These are phyloP conservation scores for Adelosebastes latens DNA, from an alignment of 2,797 vertebrate genomes.

Conservation along the genomic window DNA sequence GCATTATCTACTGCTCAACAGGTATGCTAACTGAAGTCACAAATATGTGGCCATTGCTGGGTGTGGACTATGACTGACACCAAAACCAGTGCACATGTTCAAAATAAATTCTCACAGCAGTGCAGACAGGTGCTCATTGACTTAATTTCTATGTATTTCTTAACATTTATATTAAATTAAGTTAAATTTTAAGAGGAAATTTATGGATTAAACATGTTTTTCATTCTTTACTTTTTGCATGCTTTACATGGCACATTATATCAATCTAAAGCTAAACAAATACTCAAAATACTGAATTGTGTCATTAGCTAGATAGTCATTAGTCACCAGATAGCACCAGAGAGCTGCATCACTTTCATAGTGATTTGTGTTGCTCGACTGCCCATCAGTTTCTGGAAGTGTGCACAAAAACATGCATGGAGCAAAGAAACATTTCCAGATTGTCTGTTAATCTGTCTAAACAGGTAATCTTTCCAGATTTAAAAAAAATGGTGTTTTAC, in stretches of 20 bases:
- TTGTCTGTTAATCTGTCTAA: background rate
- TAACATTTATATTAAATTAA: background rate
- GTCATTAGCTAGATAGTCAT: background rate
- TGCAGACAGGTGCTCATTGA: background rate
- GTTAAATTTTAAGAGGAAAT: background rate
- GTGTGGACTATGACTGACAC: background rate
- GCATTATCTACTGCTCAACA: background rate
- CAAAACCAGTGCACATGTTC: background rate
- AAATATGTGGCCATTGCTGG: background rate
- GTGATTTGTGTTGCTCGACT: background rate
- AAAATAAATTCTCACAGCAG: background rate
- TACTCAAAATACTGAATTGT: background rate
- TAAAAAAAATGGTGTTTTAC: constrained; percentile 24
- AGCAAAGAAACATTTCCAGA: background rate
- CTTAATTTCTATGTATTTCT: background rate
- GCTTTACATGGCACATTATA: background rate
- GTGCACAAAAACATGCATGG: background rate
- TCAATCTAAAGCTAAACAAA: background rate
- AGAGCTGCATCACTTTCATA: constrained; percentile 12
- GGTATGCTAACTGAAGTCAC: background rate
- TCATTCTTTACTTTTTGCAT: background rate
- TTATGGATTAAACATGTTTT: background rate
- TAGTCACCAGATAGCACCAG: constrained; percentile 31
- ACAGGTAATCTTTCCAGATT: background rate
- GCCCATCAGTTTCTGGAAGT: background rate